Base-by-base conservation (phyloP, 2,113 vertebrate genomes). In the Corythornis cristatus region DNA sequence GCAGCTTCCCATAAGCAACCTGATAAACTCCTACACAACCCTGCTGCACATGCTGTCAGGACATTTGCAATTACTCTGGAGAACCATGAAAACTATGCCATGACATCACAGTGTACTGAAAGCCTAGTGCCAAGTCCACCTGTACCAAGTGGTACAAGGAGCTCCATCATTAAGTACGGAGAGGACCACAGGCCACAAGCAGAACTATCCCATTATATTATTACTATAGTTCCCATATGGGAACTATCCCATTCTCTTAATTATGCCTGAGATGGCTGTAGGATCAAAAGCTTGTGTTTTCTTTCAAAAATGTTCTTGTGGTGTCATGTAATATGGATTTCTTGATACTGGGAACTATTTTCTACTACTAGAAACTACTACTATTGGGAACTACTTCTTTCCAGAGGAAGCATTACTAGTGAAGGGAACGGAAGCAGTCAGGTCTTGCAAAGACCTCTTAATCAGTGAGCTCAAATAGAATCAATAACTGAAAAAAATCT, bases 141-240 rank as follows among this genome's bases (percentile, higher is more conserved):
- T 42, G 21, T 20, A 25, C 14, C 4, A 31, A 12, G 5, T 3
- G 7, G 15, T 18, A 48, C 22, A 26, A 0, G 4, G 29, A 76
- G 9, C 51, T 61, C 54, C 1, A 2, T 3, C 1, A 0, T 14
- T 42, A 21, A 18, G 31, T 51, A 7, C 0, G 0, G 18, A 23
- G 28, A 78, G 56, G n/a, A 40, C 1, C 9, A 15, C 8, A 33
- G 5, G 15, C 14, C 22, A 65, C 9, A 26, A 48, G 23, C 75
- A 4, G 15, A 72, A 17, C 15, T 40, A 23, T 19, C 26, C 26
- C 46, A 25, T 35, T 50, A 19, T 23, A 35, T 37, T 37, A 37
- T 37, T 37, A 37, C 11, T 37, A 37, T 37, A 37, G 37, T 37
- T 37, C 37, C 37, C 37, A 37, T 37, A 37, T 10, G 37, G 37